Conservation (phyloP, 2,797 vertebrate species). For the Amazonetta brasiliensis region DNA sequence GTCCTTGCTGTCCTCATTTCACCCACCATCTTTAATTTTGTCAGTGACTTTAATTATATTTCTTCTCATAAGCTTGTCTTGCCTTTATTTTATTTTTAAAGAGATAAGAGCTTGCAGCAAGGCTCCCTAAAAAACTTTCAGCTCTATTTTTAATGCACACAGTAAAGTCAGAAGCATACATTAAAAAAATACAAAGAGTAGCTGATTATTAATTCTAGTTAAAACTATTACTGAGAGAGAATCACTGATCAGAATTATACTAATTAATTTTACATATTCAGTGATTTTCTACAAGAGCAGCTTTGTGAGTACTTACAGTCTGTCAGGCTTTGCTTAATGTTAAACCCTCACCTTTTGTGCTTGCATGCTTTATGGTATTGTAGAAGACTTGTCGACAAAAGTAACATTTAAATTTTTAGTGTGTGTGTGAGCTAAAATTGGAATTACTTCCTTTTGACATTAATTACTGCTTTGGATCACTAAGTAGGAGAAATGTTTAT, state of each 20-base stretch:
- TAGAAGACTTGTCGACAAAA: not conserved
- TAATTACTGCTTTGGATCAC: slow-evolving; percentile 27
- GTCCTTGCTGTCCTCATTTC: slow-evolving; percentile 55
- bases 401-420: not conserved
- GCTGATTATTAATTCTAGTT: slow-evolving; percentile 68
- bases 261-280: slow-evolving; percentile 74
- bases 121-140: slow-evolving; percentile 52
- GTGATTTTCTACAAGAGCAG: slow-evolving; percentile 36
- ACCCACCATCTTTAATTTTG: slow-evolving; percentile 44
- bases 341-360: slow-evolving; percentile 34
- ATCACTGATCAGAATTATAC: slow-evolving; percentile 57
- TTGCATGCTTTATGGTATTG: not conserved
- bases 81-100: slow-evolving; percentile 62
- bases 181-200: slow-evolving; percentile 51
- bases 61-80: slow-evolving; percentile 39
- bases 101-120: slow-evolving; percentile 51
- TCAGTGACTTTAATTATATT: slow-evolving; percentile 72
- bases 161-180: slow-evolving; percentile 36
- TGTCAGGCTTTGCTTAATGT: slow-evolving; percentile 14
- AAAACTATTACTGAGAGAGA: slow-evolving; percentile 54
- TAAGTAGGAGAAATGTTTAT: slow-evolving; percentile 23
- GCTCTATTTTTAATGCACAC: slow-evolving; percentile 70
- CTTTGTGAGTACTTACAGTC: not conserved
- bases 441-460: slow-evolving; percentile 38
- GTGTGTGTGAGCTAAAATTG: not conserved